Conservation (phyloP, 2,888 invertebrate species). For the Cheilosia impressa region DNA sequence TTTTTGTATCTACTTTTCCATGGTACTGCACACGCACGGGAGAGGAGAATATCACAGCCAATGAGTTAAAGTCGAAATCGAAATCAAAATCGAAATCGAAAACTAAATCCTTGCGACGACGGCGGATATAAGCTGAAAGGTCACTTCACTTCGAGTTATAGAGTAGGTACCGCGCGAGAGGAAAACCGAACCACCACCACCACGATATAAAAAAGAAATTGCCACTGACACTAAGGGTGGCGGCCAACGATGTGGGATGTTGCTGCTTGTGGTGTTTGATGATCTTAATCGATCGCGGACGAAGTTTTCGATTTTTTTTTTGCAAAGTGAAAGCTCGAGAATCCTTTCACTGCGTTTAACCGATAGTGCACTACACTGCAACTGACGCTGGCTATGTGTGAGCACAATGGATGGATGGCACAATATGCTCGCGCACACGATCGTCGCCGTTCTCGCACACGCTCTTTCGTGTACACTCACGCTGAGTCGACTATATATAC, state of each 20-base stretch:
- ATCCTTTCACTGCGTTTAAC: slow-evolving; percentile 76
- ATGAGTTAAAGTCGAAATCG: slow-evolving; percentile 4
- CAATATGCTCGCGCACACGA: slow-evolving; percentile 53
- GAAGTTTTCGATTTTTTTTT: slow-evolving; percentile 19
- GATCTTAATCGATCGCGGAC: slow-evolving; percentile 53
- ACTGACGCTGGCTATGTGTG: slow-evolving; percentile 57
- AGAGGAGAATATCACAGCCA: not conserved
- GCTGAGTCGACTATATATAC: slow-evolving; percentile 62
- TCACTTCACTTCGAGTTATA: slow-evolving; percentile 15
- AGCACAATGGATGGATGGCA: slow-evolving; percentile 66
- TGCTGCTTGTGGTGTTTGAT: slow-evolving; percentile 37
- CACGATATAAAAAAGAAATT: slow-evolving; percentile 50
- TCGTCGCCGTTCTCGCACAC: slow-evolving; percentile 41
- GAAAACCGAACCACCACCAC: slow-evolving; percentile 58
- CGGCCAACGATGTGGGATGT: slow-evolving; percentile 48
- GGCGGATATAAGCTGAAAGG: slow-evolving; percentile 22
- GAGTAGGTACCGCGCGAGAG: slow-evolving; percentile 10
- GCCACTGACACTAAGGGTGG: slow-evolving; percentile 65
- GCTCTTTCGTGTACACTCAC: slow-evolving; percentile 48
- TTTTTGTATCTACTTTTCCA: slow-evolving; percentile 28
- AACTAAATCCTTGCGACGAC: slow-evolving; percentile 29
- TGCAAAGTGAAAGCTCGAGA: slow-evolving; percentile 76
- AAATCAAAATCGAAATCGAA: slow-evolving; percentile 18
- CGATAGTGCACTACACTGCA: slow-evolving; percentile 66
- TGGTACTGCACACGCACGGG: slow-evolving; percentile 7